These are phyloP conservation scores for Lota lota DNA, from an alignment of 2,113 vertebrate species.

Conservation along the genomic window DNA sequence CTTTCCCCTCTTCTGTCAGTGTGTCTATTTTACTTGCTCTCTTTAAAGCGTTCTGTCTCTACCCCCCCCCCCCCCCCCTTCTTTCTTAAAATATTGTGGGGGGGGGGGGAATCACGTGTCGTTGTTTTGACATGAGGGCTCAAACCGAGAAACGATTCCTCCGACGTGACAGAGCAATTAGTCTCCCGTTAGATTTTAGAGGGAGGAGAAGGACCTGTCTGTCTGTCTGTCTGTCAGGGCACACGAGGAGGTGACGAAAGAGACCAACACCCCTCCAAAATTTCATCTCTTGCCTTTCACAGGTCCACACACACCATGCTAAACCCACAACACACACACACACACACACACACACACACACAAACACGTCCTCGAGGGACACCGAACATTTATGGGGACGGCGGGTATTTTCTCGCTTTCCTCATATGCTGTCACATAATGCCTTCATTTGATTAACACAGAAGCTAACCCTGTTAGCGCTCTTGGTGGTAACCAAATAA, in stretches of 20 bases:
- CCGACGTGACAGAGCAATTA: constrained; percentile 70
- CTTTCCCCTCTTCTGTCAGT: background rate
- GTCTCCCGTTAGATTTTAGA: constrained; percentile 53
- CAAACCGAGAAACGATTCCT: constrained; percentile 61
- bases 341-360: constrained; percentile 5
- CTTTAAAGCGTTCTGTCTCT: background rate
- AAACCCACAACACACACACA: constrained; percentile 26
- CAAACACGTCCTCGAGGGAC: constrained; percentile 25
- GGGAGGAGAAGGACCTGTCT: constrained; percentile 38
- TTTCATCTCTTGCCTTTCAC: constrained; percentile 38
- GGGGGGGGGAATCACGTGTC: constrained; percentile 56
- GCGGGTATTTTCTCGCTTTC: constrained; percentile 40
- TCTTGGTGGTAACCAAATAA: background rate
- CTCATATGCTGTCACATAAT: constrained; percentile 27
- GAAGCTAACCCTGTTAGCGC: background rate
- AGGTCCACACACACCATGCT: constrained; percentile 34
- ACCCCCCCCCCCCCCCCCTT: background rate
- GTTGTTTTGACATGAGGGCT: constrained; percentile 69
- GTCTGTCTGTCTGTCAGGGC: constrained; percentile 49
- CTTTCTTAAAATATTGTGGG: constrained; percentile 41
- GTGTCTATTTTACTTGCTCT: too few relatives aligned
- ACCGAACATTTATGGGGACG: constrained; percentile 40
- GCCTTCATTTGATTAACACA: constrained; percentile 7
- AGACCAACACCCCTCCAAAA: constrained; percentile 47
- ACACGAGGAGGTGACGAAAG: constrained; percentile 59